Conservation (phyloP, 2,888 invertebrate genomes). For the Ophion ventricosus region DNA sequence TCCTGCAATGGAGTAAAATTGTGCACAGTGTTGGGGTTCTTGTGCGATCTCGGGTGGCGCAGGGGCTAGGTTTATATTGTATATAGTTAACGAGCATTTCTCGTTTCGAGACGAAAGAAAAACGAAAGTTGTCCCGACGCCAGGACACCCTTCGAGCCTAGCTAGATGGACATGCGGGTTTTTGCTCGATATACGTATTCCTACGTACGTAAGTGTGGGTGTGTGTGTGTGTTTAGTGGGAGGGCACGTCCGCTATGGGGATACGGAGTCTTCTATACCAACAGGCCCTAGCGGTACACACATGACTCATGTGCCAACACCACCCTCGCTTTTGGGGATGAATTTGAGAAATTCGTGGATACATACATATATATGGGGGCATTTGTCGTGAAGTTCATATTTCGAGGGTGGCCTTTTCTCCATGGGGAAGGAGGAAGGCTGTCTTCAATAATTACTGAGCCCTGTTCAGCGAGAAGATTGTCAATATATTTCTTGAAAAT, state of each 20-base stretch:
- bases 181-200: constrained; percentile 20
- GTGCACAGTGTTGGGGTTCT: constrained; percentile 31
- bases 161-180: constrained; percentile 75
- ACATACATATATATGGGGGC: constrained; percentile 63
- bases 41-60: constrained; percentile 59
- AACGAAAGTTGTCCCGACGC: constrained; percentile 76
- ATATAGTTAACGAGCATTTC: constrained; percentile 73
- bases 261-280: constrained; percentile 46
- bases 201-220: neutral
- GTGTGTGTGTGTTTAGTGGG: constrained; percentile 71
- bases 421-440: constrained; percentile 5
- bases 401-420: constrained; percentile 47
- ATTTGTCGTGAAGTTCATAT: constrained; percentile 71
- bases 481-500: constrained; percentile 25
- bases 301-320: constrained; percentile 80
- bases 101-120: constrained; percentile 73
- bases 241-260: constrained; percentile 62
- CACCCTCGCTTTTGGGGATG: constrained; percentile 79
- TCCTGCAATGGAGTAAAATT: constrained; percentile 67
- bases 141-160: constrained; percentile 75
- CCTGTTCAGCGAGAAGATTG: constrained; percentile 12
- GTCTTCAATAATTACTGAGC: constrained; percentile 60
- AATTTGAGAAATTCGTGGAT: constrained; percentile 79
- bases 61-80: constrained; percentile 37
- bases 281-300: constrained; percentile 53